Evolutionary conservation across 2,888 invertebrate species (phyloP).

Genomic region (Drosophila austrosaltans): DNA sequence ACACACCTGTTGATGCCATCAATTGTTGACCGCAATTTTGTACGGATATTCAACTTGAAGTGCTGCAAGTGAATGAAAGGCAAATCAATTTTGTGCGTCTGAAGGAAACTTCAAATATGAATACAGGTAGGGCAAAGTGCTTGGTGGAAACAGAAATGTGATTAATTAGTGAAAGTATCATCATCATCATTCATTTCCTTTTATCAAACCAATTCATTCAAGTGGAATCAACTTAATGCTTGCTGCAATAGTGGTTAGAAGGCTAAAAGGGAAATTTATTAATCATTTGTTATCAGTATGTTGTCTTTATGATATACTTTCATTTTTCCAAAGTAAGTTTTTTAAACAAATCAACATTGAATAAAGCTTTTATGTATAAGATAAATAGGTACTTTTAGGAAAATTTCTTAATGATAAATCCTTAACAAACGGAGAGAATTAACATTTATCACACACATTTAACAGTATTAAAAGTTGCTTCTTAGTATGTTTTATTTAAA

Average conservation of each 20-base stretch:
- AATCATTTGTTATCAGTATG: too few relatives aligned
- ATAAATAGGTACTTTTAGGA: too few relatives aligned
- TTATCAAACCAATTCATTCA: neutral
- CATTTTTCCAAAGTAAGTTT: too few relatives aligned
- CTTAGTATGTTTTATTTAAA: too few relatives aligned
- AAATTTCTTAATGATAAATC: too few relatives aligned
- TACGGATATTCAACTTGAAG: slow-evolving; percentile 31
- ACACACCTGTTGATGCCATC: slow-evolving; percentile 65
- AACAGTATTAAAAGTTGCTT: too few relatives aligned
- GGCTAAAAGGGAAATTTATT: too few relatives aligned
- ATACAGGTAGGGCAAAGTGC: slow-evolving; percentile 60
- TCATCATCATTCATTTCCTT: slow-evolving; percentile 3
- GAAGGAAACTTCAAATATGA: slow-evolving; percentile 75
- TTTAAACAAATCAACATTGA: too few relatives aligned
- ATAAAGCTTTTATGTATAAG: too few relatives aligned
- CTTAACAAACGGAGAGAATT: too few relatives aligned
- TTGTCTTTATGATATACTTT: too few relatives aligned
- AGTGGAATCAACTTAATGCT: neutral
- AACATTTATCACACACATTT: too few relatives aligned
- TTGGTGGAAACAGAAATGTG: neutral
- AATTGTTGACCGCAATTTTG: slow-evolving; percentile 44
- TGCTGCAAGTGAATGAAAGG: slow-evolving; percentile 48
- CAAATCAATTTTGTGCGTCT: slow-evolving; percentile 50
- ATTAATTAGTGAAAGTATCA: neutral
- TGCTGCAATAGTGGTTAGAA: neutral